phyloP scores from a whole-genome alignment of 2,797 vertebrate species.

The Pempheris klunzingeri region DNA sequence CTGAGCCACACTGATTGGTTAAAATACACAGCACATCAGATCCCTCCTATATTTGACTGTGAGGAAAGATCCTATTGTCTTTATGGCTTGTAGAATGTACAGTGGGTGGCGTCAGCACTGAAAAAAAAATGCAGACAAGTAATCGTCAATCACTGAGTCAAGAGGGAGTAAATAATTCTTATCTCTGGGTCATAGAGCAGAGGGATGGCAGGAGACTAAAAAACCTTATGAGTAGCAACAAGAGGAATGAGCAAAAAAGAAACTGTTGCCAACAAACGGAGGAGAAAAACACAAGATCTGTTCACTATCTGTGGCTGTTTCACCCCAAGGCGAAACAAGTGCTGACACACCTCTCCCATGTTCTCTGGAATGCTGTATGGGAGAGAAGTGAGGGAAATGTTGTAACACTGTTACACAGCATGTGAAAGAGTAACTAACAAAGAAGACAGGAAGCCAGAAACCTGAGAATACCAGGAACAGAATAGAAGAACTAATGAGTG shows the following conservation, averaged over 20 bases:
- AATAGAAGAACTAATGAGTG: not conserved
- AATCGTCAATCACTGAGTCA: not conserved
- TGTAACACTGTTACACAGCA: not conserved
- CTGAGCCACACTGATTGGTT: not conserved
- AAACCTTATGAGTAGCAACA: not conserved
- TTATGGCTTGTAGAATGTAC: not conserved
- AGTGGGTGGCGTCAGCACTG: slow-evolving; percentile 10
- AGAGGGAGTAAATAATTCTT: slow-evolving; percentile 30
- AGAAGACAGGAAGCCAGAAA: not conserved
- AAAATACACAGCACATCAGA: too few relatives aligned
- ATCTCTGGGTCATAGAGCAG: slow-evolving; percentile 46
- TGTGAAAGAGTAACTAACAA: not conserved
- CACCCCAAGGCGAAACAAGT: slow-evolving; percentile 36
- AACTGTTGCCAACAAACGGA: not conserved
- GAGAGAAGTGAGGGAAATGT: not conserved
- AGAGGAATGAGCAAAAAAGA: not conserved
- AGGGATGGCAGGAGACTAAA: not conserved
- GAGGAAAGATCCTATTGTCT: not conserved
- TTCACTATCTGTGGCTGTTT: slow-evolving; percentile 20
- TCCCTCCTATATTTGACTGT: not conserved
- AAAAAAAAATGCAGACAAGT: slow-evolving; percentile 33
- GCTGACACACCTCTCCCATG: slow-evolving; percentile 56
- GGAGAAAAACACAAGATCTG: not conserved
- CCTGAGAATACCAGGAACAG: not conserved
- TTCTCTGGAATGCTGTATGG: slow-evolving; percentile 57